Percentiles rank a stretch among this genome's conserved stretches.
Evolutionary conservation across 1,140 invertebrate genomes (phyloP).

Genomic region (Nylanderia fulva): DNA sequence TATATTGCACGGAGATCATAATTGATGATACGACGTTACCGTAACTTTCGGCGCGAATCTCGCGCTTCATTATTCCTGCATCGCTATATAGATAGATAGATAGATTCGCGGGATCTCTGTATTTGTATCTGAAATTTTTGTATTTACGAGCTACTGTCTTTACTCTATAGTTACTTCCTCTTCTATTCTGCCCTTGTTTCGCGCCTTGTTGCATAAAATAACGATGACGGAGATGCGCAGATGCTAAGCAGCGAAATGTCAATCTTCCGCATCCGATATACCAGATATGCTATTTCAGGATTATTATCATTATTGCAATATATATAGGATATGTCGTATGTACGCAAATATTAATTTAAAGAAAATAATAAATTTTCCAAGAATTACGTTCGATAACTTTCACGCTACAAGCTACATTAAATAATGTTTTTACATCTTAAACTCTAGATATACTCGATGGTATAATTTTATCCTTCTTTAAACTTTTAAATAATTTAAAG

Average conservation of each 20-base stretch:
- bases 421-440: not conserved
- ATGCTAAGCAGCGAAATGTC: conserved; percentile 25
- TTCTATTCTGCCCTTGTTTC: not conserved
- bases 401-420: not conserved
- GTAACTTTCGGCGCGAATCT: conserved; percentile 26
- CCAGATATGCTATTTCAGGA: conserved; percentile 19
- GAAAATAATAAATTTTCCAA: conserved; percentile 13
- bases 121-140: conserved; percentile 25
- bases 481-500: too few species aligned
- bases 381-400: not conserved
- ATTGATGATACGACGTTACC: conserved; percentile 1
- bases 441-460: not conserved
- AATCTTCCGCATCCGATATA: conserved; percentile 29
- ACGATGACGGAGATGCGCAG: conserved; percentile 48
- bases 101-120: not conserved
- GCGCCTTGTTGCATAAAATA: conserved; percentile 53
- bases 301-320: conserved; percentile 4
- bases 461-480: not conserved
- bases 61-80: conserved; percentile 6
- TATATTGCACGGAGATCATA: not conserved
- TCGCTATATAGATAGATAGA: not conserved
- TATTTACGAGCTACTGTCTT: conserved; percentile 12
- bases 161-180: not conserved
- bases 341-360: conserved; percentile 2
- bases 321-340: not conserved